These are phyloP conservation scores for Euphonia xanthogaster DNA, from an alignment of 2,797 vertebrate species.

Conservation along the genomic window DNA sequence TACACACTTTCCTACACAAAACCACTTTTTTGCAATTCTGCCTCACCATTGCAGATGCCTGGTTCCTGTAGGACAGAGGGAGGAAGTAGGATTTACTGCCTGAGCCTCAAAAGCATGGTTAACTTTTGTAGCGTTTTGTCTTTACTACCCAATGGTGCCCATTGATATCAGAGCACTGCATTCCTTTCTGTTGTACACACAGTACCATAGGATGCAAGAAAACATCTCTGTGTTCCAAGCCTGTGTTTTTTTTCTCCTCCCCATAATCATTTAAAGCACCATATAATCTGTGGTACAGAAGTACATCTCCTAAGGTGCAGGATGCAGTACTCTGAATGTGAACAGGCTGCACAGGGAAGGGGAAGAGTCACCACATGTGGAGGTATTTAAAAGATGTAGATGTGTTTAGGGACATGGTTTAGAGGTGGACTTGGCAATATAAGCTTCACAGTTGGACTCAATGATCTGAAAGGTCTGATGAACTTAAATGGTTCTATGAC, in stretches of 20 bases:
- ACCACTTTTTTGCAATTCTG: neutral
- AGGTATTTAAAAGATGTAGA: neutral
- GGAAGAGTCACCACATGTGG: neutral
- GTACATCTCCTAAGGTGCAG: neutral
- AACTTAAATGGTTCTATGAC: neutral
- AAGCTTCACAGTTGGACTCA: neutral
- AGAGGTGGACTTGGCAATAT: neutral
- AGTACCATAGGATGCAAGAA: neutral
- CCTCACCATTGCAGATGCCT: neutral
- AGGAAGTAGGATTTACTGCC: neutral
- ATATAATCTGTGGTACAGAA: neutral
- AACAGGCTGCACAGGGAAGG: neutral
- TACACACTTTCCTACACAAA: neutral
- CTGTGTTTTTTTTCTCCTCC: neutral
- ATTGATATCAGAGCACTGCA: rapidly evolving
- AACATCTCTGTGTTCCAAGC: neutral
- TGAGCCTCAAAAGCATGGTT: neutral
- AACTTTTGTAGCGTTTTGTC: neutral
- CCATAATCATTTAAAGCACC: neutral
- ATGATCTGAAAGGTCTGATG: neutral
- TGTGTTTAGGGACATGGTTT: neutral
- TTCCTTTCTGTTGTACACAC: neutral
- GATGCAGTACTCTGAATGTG: neutral
- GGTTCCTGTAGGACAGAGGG: neutral
- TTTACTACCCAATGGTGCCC: neutral